Base-by-base conservation (phyloP, 2,888 invertebrate genomes). In the Margaritifera margaritifera region DNA sequence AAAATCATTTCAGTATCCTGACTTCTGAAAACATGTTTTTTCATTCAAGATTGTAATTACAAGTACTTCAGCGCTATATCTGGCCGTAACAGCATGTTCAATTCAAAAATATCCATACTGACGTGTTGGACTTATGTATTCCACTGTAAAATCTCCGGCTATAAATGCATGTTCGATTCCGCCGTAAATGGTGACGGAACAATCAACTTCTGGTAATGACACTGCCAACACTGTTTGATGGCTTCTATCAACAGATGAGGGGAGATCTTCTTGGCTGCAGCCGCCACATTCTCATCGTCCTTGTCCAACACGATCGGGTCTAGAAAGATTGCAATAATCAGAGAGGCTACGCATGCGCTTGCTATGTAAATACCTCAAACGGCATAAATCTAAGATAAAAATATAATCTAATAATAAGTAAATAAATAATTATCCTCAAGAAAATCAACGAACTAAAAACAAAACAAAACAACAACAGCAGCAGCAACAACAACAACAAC, bases 111-210 rank as follows among this genome's bases (percentile, higher is more conserved):
- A 27, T 27, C 3, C 27, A 27, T 27, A 27, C 27, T 27, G 27
- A 27, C 2, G 27, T 27, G 4, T 27, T 27, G 27, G 3, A 27
- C 27, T 2, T 27, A 27, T 27, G 5, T 22, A 31, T 42, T 11
- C 42, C 81, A 90, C 89, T 1, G 91, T 91, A 77, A 87, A 92
- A 61, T 91, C 90, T 1, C 97, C 97, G 25, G 95, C 95, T 80
- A 97, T 95, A 90, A 97, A 98, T 0, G 97, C 98, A 89, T 98
- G 98, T 88, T 98, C 98, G 93, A 99, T 95, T 69, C 98, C 98
- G 83, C 97, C 96, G 94, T 96, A 98, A 66, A 98, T 91, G 0
- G 98, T 99, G 75, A 99, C 94, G 2, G 98, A 77, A 98, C 96
- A 54, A 99, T 92, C 11, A 98, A 92, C 84, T 97, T 94, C 87